phyloP scores from a whole-genome alignment of 2,797 vertebrate species.

The Buphagus erythrorhynchus region DNA sequence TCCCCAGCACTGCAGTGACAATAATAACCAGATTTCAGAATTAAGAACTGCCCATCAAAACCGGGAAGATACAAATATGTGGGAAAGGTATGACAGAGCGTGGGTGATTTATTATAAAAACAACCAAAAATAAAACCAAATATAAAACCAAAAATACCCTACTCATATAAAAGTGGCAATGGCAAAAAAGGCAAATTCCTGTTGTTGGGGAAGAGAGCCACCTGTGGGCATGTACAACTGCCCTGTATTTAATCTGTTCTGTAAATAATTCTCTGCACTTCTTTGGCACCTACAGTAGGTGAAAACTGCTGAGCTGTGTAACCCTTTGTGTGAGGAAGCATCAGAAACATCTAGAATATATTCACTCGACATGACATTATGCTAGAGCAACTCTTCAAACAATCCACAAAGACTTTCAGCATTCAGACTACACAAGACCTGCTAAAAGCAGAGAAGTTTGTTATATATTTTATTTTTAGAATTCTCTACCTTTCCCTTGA shows the following conservation, averaged over 20 bases:
- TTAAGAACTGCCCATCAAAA: neutral
- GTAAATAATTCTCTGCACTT: neutral
- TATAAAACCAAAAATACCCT: neutral
- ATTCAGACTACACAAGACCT: neutral
- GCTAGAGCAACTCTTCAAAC: neutral
- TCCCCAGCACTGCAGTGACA: neutral
- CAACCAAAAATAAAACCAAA: too few species aligned
- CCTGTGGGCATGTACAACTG: neutral
- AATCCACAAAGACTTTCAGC: neutral
- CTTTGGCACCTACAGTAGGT: neutral
- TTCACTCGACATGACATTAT: neutral
- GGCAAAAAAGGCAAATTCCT: neutral
- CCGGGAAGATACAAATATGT: neutral
- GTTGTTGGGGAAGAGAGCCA: neutral
- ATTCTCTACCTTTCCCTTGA: neutral
- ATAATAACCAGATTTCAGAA: neutral
- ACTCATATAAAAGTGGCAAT: neutral
- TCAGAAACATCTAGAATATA: neutral
- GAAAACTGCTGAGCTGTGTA: neutral
- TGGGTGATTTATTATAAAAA: neutral
- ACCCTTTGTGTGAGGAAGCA: neutral
- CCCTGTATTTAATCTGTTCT: neutral
- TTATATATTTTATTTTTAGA: neutral
- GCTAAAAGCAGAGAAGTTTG: neutral
- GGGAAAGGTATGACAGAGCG: neutral